phyloP scores from a whole-genome alignment of 2,888 invertebrate species.

The Lottia scabra region DNA sequence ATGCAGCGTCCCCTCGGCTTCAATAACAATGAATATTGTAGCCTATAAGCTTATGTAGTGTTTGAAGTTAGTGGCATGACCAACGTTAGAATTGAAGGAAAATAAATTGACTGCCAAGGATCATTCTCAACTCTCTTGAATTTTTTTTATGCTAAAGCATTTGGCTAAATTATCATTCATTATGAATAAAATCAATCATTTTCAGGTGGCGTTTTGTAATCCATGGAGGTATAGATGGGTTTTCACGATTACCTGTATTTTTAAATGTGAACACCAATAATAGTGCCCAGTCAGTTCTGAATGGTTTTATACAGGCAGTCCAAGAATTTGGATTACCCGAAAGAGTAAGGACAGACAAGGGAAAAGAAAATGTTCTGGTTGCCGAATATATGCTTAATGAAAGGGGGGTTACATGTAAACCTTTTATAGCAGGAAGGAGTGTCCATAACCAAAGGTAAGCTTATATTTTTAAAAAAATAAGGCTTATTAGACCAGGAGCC shows the following conservation, averaged over 20 bases:
- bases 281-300: conserved; percentile 26
- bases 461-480: no score
- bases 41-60: no score
- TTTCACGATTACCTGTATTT: conserved; percentile 32
- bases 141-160: no score
- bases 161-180: no score
- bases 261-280: conserved; percentile 32
- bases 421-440: conserved; percentile 30
- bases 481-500: no score
- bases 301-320: conserved; percentile 31
- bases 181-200: conserved; percentile 7
- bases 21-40: no score
- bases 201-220: conserved; percentile 37
- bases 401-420: conserved; percentile 6
- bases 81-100: no score
- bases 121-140: not conserved
- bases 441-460: conserved; percentile 14
- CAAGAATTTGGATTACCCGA: conserved; percentile 28
- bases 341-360: conserved; percentile 33
- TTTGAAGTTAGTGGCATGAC: no score
- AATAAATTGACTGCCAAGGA: no score
- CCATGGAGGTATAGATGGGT: conserved; percentile 39
- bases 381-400: conserved; percentile 28
- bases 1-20: no score
- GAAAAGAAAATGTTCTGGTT: conserved; percentile 33